phyloP scores from a whole-genome alignment of 1,140 invertebrate species.

The Heliothis virescens region DNA sequence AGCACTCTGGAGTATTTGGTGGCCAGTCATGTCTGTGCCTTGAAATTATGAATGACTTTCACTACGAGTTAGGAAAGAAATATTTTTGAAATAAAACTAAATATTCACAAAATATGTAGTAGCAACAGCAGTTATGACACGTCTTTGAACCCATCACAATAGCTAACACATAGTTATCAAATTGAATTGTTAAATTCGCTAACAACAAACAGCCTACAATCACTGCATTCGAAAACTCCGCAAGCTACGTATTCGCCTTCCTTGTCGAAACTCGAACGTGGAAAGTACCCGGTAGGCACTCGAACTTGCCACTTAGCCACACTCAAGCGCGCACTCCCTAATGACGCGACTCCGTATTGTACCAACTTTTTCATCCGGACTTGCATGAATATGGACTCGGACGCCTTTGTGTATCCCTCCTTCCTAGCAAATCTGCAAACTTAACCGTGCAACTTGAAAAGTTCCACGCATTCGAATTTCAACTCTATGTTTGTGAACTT shows the following conservation, averaged over 20 bases:
- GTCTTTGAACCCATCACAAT: too few species aligned
- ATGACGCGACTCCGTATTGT: constrained; percentile 69
- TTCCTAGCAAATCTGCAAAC: constrained; percentile 48
- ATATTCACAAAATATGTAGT: too few species aligned
- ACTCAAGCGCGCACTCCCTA: constrained; percentile 59
- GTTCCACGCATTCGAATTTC: constrained; percentile 43
- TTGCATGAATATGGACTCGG: constrained; percentile 66
- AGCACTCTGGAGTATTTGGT: too few species aligned
- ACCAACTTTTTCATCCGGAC: constrained; percentile 67
- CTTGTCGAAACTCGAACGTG: constrained; percentile 19
- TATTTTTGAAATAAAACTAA: too few species aligned
- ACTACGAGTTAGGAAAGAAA: too few species aligned
- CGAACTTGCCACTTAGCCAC: constrained; percentile 68
- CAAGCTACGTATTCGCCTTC: constrained; percentile 25
- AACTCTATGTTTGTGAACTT: constrained; percentile 45
- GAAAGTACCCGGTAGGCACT: constrained; percentile 32
- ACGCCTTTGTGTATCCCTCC: constrained; percentile 60
- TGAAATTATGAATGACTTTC: too few species aligned
- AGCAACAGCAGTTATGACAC: too few species aligned
- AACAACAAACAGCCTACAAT: too few species aligned
- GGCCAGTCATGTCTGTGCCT: too few species aligned
- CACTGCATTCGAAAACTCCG: not conserved
- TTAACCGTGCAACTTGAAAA: constrained; percentile 30
- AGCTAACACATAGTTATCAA: not conserved
- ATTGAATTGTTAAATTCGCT: not conserved